phyloP scores from a whole-genome alignment of 2,113 vertebrate genomes.

The Albula goreensis region DNA sequence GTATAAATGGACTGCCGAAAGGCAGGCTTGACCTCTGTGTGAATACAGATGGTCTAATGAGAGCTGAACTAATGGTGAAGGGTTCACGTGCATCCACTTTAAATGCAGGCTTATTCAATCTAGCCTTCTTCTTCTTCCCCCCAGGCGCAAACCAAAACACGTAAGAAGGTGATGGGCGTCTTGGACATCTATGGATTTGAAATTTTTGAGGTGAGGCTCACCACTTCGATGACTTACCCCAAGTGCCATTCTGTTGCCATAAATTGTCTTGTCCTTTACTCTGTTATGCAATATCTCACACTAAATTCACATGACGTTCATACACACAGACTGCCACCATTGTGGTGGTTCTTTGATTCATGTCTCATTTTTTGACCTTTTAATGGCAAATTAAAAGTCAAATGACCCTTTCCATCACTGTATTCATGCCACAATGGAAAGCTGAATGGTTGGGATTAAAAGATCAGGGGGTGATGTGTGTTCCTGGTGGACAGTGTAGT shows the following conservation, averaged over 20 bases:
- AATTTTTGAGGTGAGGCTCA: constrained; percentile 92
- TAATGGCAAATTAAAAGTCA: too few species aligned
- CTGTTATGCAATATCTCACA: too few species aligned
- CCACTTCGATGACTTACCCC: neutral
- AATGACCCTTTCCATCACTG: too few species aligned
- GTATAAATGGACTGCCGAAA: neutral
- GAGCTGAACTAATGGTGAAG: neutral
- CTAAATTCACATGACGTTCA: too few species aligned
- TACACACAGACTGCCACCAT: too few species aligned
- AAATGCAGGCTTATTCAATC: neutral
- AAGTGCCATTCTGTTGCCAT: neutral
- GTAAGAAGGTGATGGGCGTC: constrained; percentile 99
- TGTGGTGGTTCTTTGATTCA: too few species aligned
- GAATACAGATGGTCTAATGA: neutral
- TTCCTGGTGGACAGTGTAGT: too few species aligned
- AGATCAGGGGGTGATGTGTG: too few species aligned
- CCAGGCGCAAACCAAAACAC: constrained; percentile 88
- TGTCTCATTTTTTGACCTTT: too few species aligned
- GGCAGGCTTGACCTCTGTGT: neutral
- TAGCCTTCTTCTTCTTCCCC: constrained; percentile 33
- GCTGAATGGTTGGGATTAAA: too few species aligned
- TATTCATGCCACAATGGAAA: too few species aligned
- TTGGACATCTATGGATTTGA: constrained; percentile 99
- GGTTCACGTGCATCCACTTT: neutral
- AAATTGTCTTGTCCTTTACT: neutral